Evolutionary conservation across 2,888 invertebrate genomes (phyloP).

Genomic region (Boloria selene): DNA sequence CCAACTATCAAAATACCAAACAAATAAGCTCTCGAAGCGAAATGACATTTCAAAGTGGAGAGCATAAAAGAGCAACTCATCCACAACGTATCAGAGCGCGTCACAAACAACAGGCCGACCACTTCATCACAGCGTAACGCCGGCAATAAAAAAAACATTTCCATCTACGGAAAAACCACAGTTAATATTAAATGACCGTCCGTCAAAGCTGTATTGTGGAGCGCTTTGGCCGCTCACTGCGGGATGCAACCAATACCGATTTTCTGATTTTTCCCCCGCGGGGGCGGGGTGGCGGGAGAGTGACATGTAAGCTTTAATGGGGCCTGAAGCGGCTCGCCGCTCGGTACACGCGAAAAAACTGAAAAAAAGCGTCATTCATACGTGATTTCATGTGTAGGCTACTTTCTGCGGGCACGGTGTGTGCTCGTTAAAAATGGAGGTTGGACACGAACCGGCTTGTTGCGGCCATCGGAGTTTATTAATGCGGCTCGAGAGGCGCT

Average conservation of each 20-base stretch:
- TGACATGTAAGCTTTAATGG: slow-evolving; percentile 82
- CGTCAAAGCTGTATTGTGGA: slow-evolving; percentile 79
- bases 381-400: slow-evolving; percentile 82
- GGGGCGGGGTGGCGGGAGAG: slow-evolving; percentile 57
- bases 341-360: slow-evolving; percentile 77
- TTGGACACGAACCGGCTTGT: slow-evolving; percentile 72
- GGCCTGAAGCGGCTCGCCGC: slow-evolving; percentile 71
- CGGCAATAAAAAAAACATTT: slow-evolving; percentile 78
- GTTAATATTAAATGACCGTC: slow-evolving; percentile 82
- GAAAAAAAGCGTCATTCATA: slow-evolving; percentile 79
- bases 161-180: slow-evolving; percentile 81
- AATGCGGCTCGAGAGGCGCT: slow-evolving; percentile 62
- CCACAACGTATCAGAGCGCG: slow-evolving; percentile 71
- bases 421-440: slow-evolving; percentile 80
- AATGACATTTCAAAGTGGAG: slow-evolving; percentile 63
- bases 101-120: slow-evolving; percentile 76
- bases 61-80: slow-evolving; percentile 72
- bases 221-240: slow-evolving; percentile 64
- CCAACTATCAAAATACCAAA: slow-evolving; percentile 38
- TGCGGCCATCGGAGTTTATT: slow-evolving; percentile 78
- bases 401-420: slow-evolving; percentile 77
- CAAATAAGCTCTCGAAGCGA: slow-evolving; percentile 58
- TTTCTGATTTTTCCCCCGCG: slow-evolving; percentile 72
- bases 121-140: slow-evolving; percentile 79
- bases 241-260: slow-evolving; percentile 77